Evolutionary conservation across 2,797 vertebrate species (phyloP).

Genomic region (Phrynocephalus vlangalii): DNA sequence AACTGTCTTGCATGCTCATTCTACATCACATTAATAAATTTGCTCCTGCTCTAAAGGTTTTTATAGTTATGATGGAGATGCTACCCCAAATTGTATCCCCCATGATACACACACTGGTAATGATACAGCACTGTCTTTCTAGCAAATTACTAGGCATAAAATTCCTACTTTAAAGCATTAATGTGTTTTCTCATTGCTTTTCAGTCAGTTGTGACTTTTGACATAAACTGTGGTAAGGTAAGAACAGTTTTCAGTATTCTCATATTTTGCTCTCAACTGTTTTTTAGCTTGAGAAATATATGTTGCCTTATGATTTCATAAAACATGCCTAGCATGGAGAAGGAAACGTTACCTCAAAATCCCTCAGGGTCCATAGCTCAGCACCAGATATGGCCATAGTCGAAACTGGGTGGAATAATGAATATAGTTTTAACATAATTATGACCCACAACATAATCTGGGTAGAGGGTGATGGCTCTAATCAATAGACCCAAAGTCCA

Average conservation of each 20-base stretch:
- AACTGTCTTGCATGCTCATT: neutral
- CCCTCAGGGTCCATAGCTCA: neutral
- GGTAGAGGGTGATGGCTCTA: too few relatives aligned
- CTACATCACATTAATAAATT: neutral
- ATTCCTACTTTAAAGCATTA: neutral
- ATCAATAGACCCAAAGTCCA: neutral
- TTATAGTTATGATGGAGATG: neutral
- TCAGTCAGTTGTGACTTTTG: constrained; percentile 22
- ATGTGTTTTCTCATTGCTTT: constrained; percentile 4
- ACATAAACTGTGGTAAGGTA: constrained; percentile 28
- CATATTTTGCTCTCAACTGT: too few relatives aligned
- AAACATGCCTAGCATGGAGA: neutral
- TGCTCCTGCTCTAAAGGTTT: neutral
- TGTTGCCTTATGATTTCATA: neutral
- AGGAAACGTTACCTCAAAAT: neutral
- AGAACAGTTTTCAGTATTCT: constrained; percentile 13
- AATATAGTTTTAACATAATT: too few relatives aligned
- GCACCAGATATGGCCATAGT: too few relatives aligned
- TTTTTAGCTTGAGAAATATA: neutral
- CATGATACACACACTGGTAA: neutral
- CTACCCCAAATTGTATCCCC: neutral
- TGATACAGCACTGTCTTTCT: neutral
- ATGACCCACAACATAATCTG: too few relatives aligned
- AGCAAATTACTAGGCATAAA: neutral
- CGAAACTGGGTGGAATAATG: neutral